Evolutionary conservation across 2,888 invertebrate species (phyloP).

Genomic region (Plagiodera versicolora): DNA sequence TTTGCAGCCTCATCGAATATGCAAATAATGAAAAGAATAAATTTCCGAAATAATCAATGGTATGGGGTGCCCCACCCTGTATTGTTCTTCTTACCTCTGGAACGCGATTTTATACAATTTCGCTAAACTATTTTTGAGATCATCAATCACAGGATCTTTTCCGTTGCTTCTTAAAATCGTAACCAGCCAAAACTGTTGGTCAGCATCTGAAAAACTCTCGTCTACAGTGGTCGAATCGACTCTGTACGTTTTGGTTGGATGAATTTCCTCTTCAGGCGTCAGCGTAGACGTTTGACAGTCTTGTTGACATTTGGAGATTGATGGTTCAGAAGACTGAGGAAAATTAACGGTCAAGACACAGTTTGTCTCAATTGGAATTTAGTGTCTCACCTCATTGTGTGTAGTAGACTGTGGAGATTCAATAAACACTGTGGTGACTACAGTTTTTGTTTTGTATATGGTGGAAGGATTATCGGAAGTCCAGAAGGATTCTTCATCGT

Average conservation of each 20-base stretch:
- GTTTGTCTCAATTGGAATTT: too few species aligned
- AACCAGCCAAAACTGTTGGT: conserved; percentile 78
- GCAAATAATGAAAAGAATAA: too few species aligned
- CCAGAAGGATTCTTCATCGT: conserved; percentile 54
- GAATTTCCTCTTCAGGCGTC: conserved; percentile 55
- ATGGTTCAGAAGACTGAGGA: conserved; percentile 23
- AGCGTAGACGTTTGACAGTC: conserved; percentile 52
- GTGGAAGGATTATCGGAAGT: conserved; percentile 59
- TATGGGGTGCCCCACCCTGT: too few species aligned
- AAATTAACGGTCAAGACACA: too few species aligned
- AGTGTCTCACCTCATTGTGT: conserved; percentile 29
- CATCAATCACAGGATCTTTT: conserved; percentile 56
- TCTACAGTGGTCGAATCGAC: conserved; percentile 30
- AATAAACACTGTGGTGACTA: conserved; percentile 71
- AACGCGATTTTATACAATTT: conserved; percentile 80
- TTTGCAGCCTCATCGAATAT: too few species aligned
- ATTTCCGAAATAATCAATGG: too few species aligned
- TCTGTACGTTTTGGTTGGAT: conserved; percentile 53
- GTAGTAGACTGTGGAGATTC: conserved; percentile 50
- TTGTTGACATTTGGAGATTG: conserved; percentile 57
- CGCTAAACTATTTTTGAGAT: conserved; percentile 74
- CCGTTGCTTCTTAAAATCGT: conserved; percentile 69
- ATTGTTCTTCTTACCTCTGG: conserved; percentile 61
- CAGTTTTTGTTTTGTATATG: conserved; percentile 68
- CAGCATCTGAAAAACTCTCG: conserved; percentile 54